Percentiles rank a stretch among this genome's conserved stretches.
Conservation (phyloP, 1,140 invertebrate genomes). For the Ceratina calcarata region DNA sequence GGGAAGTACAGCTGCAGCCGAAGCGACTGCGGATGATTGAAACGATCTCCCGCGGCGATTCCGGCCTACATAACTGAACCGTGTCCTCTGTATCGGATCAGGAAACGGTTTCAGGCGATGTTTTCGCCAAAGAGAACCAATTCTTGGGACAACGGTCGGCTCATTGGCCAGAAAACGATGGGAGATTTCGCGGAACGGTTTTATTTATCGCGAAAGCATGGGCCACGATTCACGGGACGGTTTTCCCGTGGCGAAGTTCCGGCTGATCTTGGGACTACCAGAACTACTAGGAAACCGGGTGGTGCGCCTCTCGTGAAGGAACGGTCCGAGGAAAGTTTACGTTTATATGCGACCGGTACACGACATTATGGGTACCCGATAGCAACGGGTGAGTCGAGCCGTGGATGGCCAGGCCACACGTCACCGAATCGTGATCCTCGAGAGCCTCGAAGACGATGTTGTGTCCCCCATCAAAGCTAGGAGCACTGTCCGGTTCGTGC, state of each 20-base stretch:
- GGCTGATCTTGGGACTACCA: slow-evolving; percentile 44
- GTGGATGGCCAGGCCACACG: slow-evolving; percentile 49
- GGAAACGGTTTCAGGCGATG: background rate
- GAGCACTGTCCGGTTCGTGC: slow-evolving; percentile 54
- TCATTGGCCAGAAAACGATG: slow-evolving; percentile 27
- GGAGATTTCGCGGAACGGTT: slow-evolving; percentile 40
- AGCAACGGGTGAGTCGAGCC: background rate
- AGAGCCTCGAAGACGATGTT: slow-evolving; percentile 55
- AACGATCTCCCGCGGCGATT: background rate
- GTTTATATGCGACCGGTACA: slow-evolving; percentile 62
- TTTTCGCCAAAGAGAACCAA: background rate
- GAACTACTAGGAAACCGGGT: slow-evolving; percentile 47
- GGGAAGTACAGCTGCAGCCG: background rate
- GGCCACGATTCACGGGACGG: slow-evolving; percentile 28
- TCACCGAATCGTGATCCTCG: slow-evolving; percentile 67
- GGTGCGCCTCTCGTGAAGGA: slow-evolving; percentile 6
- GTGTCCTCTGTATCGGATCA: background rate
- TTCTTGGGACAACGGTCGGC: background rate
- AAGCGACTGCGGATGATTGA: background rate
- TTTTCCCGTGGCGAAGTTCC: slow-evolving; percentile 36
- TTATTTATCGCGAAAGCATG: slow-evolving; percentile 41
- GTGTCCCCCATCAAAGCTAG: slow-evolving; percentile 60
- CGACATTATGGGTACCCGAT: slow-evolving; percentile 42
- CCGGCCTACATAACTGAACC: background rate
- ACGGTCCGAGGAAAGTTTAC: slow-evolving; percentile 54